Base-by-base conservation (phyloP, 2,113 vertebrate species). In the Uria aalge region DNA sequence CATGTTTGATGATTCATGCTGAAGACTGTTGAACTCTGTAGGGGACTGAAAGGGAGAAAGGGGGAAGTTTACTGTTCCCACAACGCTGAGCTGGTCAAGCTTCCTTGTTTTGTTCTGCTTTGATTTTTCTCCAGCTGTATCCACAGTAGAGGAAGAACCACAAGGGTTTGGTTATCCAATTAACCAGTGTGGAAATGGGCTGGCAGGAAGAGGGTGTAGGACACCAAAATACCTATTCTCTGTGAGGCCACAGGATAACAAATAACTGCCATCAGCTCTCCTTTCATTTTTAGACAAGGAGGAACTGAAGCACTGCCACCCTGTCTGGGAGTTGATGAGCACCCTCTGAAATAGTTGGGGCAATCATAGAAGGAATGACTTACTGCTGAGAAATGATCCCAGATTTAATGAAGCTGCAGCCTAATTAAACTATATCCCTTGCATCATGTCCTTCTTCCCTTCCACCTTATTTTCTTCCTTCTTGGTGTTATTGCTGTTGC, bases 1-100 rank as follows among this genome's bases (percentile, higher is more conserved):
- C 4, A 3, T 5, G 5, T 59, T 52, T 81, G 14, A 29, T 22
- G 38, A 59, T 15, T 62, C 24, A 2, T 0, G 0, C 27, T 60
- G 30, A 57, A 23, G 20, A 63, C 15, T 34, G 10, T n/a, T 55
- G 22, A 12, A 30, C 9, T 62, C 60, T 40, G 26, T 8, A 16
- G 4, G 5, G 14, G 26, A 74, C 2, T 72, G 26, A 47, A 41
- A 75, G 3, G 26, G 6, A 90, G 8, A 12, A 59, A 71, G 7
- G 9, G 4, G 13, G 29, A 4, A 20, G 8, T 36, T 47, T 81
- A 57, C 9, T 47, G 7, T 48, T 66, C 3, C 34, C 30, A 20
- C 9, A 32, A 15, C 1, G 17, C 8, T 29, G 6, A 12, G 5
- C 7, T 52, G 26, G n/a, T 74, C n/a, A 55, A 12, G 5, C 60